Evolutionary conservation across 2,888 invertebrate species (phyloP).

Genomic region (Hydropsyche betteni): DNA sequence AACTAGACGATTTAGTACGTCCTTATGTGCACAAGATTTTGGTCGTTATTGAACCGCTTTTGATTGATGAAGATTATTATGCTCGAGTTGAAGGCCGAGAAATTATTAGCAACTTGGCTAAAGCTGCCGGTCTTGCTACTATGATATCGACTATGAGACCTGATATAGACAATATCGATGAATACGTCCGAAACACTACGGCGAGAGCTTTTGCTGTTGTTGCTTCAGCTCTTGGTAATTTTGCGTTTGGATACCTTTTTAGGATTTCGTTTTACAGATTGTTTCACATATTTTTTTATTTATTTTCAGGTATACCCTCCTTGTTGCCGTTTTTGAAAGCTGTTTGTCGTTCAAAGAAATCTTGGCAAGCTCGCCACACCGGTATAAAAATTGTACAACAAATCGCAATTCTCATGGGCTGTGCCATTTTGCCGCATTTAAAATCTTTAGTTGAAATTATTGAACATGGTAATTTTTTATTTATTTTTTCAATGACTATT

Average conservation of each 20-base stretch:
- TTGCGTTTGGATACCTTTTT: neutral
- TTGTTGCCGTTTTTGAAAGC: conserved; percentile 97
- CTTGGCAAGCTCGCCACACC: conserved; percentile 98
- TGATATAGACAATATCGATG: conserved; percentile 99
- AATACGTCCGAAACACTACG: conserved; percentile 99
- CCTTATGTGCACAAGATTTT: conserved; percentile 99
- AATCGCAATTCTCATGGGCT: conserved; percentile 99
- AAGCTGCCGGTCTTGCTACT: conserved; percentile 98
- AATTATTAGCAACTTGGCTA: conserved; percentile 98
- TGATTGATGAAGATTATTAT: conserved; percentile 99
- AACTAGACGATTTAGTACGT: conserved; percentile 96
- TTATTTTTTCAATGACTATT: conserved; percentile 6
- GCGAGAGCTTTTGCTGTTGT: conserved; percentile 99
- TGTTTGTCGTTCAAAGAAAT: conserved; percentile 98
- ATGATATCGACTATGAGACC: conserved; percentile 99
- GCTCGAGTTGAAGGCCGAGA: conserved; percentile 99
- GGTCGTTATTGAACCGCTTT: conserved; percentile 97
- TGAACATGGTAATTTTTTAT: conserved; percentile 81
- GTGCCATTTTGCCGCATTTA: conserved; percentile 97
- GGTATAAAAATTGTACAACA: conserved; percentile 99
- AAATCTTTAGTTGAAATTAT: conserved; percentile 99
- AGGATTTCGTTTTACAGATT: neutral
- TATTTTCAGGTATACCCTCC: conserved; percentile 82
- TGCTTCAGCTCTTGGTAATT: conserved; percentile 90
- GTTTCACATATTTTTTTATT: conserved; percentile 24